Evolutionary conservation across 2,888 invertebrate species (phyloP).

Genomic region (Agrilus biguttatus): DNA sequence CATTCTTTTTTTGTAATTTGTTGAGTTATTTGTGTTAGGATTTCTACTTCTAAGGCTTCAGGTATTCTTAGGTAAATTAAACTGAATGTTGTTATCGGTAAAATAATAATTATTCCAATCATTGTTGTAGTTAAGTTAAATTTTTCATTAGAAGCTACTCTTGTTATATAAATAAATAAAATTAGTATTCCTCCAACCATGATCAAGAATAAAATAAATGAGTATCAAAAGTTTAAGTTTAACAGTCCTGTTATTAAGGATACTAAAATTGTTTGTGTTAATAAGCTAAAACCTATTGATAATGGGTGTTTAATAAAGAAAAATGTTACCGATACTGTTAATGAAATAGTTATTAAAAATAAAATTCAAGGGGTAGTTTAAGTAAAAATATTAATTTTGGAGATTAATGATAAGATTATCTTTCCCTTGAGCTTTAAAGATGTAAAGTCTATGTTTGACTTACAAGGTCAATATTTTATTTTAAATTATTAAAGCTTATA

Average conservation of each 20-base stretch:
- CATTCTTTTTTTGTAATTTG: slow-evolving; percentile 8
- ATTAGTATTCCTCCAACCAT: slow-evolving; percentile 50
- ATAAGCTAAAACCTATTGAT: slow-evolving; percentile 38
- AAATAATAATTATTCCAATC: no score
- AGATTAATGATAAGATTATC: slow-evolving; percentile 45
- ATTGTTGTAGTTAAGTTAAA: slow-evolving; percentile 29
- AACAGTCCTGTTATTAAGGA: slow-evolving; percentile 34
- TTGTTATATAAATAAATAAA: slow-evolving; percentile 49
- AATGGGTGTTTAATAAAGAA: slow-evolving; percentile 36
- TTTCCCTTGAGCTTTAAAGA: slow-evolving; percentile 48
- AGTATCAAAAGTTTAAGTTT: slow-evolving; percentile 41
- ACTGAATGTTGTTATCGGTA: slow-evolving; percentile 15
- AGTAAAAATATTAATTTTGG: slow-evolving; percentile 54
- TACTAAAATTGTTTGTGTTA: slow-evolving; percentile 37
- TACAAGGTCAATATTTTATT: slow-evolving; percentile 55
- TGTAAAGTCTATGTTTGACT: slow-evolving; percentile 43
- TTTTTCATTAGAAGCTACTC: slow-evolving; percentile 46
- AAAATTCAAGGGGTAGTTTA: slow-evolving; percentile 46
- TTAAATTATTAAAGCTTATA: slow-evolving; percentile 46
- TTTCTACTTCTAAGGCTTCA: no score
- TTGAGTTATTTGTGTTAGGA: slow-evolving; percentile 1
- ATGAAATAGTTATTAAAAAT: slow-evolving; percentile 18
- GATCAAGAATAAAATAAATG: slow-evolving; percentile 45
- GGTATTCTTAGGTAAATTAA: slow-evolving; percentile 15
- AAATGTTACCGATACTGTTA: slow-evolving; percentile 27